A percentile compares a stretch with the other conserved stretches of the same genome.
These are phyloP conservation scores for Miichthys miiuy DNA, from an alignment of 2,797 vertebrate genomes.

Conservation along the genomic window DNA sequence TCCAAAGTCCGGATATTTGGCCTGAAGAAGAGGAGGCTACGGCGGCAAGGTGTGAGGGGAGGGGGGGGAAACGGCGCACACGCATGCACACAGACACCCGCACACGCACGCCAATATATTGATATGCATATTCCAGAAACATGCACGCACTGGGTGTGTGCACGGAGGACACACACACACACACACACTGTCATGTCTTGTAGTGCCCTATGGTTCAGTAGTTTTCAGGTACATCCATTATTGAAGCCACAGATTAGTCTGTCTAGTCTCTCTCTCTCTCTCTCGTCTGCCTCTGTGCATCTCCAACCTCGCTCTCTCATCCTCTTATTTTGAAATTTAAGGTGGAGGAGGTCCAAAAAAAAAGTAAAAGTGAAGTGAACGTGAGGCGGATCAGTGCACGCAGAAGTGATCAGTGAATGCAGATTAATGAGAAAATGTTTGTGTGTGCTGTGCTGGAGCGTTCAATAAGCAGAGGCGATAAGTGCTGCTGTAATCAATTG, in stretches of 20 bases:
- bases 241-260: constrained; percentile 76
- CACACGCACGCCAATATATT: constrained; percentile 20
- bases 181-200: constrained; percentile 66
- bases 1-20: constrained; percentile 98
- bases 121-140: constrained; percentile 9
- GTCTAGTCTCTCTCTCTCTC: constrained; percentile 54
- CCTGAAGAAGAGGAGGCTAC: constrained; percentile 94
- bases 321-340: constrained; percentile 26
- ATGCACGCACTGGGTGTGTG: constrained; percentile 3
- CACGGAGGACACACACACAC: constrained; percentile 39
- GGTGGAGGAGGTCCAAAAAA: constrained; percentile 8
- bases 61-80: constrained; percentile 6
- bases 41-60: constrained; percentile 91
- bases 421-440: constrained; percentile 52
- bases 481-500: constrained; percentile 72
- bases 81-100: constrained; percentile 21
- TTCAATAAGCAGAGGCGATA: constrained; percentile 56
- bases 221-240: constrained; percentile 78
- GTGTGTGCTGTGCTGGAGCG: constrained; percentile 37
- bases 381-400: neutral
- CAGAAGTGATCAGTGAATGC: constrained; percentile 51
- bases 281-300: constrained; percentile 18
- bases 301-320: constrained; percentile 43
- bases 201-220: constrained; percentile 72
- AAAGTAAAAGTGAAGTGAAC: neutral